These are phyloP conservation scores for Ophioderma brevispina DNA, from an alignment of 35 echinoderm and acorn worm genomes.

Conservation along the genomic window DNA sequence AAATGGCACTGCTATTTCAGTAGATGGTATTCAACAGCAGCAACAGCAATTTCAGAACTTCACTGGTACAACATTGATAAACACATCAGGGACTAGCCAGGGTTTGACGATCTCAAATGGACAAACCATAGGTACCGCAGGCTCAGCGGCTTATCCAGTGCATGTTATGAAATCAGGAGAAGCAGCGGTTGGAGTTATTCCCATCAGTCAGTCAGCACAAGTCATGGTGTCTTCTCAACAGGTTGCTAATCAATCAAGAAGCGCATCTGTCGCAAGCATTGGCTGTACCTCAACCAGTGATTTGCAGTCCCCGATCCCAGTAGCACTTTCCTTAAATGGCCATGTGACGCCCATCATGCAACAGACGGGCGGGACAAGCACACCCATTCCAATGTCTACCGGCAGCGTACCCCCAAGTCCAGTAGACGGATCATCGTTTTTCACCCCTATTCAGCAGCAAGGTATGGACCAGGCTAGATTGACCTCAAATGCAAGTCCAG, in stretches of 20 bases:
- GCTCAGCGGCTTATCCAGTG: background rate
- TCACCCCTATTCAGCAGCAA: slow-evolving; percentile 49
- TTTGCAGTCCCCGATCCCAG: background rate
- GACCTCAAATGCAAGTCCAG: slow-evolving; percentile 47
- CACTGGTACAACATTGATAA: background rate
- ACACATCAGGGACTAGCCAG: background rate
- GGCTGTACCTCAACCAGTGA: background rate
- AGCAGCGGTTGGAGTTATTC: background rate
- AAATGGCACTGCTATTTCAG: background rate
- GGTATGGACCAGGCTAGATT: slow-evolving; percentile 35
- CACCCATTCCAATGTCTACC: background rate
- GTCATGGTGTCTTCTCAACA: background rate
- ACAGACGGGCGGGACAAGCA: background rate
- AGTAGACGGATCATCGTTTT: background rate
- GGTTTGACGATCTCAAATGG: background rate
- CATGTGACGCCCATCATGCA: background rate
- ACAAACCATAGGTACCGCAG: background rate
- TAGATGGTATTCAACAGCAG: background rate
- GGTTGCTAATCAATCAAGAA: background rate
- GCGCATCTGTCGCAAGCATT: background rate
- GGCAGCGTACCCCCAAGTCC: background rate
- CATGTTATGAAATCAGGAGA: background rate
- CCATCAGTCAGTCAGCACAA: background rate
- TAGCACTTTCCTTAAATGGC: background rate
- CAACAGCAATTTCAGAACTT: background rate